Percentiles rank a stretch among this genome's conserved stretches.
phyloP scores from a whole-genome alignment of 1,140 invertebrate species.

The Lordiphosa stackelbergi region DNA sequence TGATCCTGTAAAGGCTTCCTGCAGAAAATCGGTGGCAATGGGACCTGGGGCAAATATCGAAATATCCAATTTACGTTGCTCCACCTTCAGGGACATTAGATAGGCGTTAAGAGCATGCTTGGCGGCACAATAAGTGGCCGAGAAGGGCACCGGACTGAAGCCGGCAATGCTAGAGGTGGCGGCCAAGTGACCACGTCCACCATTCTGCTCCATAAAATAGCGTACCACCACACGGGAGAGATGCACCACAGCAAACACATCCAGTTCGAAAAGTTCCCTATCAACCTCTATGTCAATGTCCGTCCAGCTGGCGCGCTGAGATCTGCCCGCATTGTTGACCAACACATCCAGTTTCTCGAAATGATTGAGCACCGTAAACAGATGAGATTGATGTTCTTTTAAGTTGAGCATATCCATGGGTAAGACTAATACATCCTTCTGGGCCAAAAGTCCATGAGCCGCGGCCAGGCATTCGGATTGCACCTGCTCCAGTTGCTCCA shows the following conservation, averaged over 20 bases:
- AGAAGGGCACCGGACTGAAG: conserved; percentile 83
- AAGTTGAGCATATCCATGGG: conserved; percentile 85
- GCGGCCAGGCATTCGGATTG: conserved; percentile 79
- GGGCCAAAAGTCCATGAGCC: conserved; percentile 78
- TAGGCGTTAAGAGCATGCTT: conserved; percentile 92
- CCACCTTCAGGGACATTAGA: conserved; percentile 81
- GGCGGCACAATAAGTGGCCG: conserved; percentile 86
- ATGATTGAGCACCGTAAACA: conserved; percentile 83
- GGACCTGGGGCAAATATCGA: conserved; percentile 89
- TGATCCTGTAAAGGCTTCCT: conserved; percentile 84
- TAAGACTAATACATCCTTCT: conserved; percentile 83
- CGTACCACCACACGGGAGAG: conserved; percentile 83
- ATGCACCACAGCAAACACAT: conserved; percentile 87
- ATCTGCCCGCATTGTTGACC: conserved; percentile 89
- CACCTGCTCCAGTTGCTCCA: conserved; percentile 85
- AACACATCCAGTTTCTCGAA: conserved; percentile 88
- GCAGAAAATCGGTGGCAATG: conserved; percentile 84
- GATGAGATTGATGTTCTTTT: conserved; percentile 81
- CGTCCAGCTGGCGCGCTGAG: conserved; percentile 87
- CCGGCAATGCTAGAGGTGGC: conserved; percentile 87
- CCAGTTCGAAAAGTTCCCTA: conserved; percentile 87
- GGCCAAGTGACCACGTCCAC: conserved; percentile 83
- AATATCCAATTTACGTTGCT: conserved; percentile 81
- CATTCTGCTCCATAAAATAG: conserved; percentile 81
- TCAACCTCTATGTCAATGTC: conserved; percentile 87